These are phyloP conservation scores for Chloroclysta siterata DNA, from an alignment of 2,888 invertebrate species.

Conservation along the genomic window DNA sequence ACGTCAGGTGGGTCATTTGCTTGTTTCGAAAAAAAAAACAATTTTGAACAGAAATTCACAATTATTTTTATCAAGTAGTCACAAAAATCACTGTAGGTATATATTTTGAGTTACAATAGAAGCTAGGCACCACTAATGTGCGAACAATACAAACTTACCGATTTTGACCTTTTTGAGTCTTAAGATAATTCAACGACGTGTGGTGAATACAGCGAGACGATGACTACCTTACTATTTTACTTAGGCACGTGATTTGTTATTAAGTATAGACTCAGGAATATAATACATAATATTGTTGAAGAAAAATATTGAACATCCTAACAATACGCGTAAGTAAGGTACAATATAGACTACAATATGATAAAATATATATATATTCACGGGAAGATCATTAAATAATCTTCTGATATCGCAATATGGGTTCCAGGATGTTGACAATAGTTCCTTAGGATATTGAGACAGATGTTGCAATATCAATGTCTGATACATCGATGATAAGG, in stretches of 20 bases:
- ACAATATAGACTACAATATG: not conserved
- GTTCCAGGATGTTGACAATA: slow-evolving; percentile 62
- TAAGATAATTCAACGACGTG: slow-evolving; percentile 24
- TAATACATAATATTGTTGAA: no score
- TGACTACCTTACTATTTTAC: slow-evolving; percentile 12
- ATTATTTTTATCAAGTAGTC: not conserved
- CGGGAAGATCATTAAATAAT: not conserved
- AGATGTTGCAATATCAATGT: slow-evolving; percentile 70
- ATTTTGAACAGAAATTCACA: no score
- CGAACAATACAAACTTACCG: slow-evolving; percentile 30
- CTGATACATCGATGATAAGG: slow-evolving; percentile 48
- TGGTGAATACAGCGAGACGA: slow-evolving; percentile 22
- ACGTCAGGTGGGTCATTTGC: no score
- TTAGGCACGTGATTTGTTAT: slow-evolving; percentile 4
- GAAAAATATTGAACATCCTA: no score
- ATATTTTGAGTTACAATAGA: not conserved
- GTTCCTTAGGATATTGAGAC: slow-evolving; percentile 51
- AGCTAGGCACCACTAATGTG: slow-evolving; percentile 38
- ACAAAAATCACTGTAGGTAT: not conserved
- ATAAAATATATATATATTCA: not conserved
- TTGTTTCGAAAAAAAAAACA: no score
- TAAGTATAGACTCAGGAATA: not conserved
- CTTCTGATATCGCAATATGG: slow-evolving; percentile 18
- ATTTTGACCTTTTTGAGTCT: slow-evolving; percentile 31
- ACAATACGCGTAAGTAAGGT: no score